A percentile compares a stretch with the other conserved stretches of the same genome.
Evolutionary conservation across 2,888 invertebrate species (phyloP).

Genomic region (Drosophila antonietae): DNA sequence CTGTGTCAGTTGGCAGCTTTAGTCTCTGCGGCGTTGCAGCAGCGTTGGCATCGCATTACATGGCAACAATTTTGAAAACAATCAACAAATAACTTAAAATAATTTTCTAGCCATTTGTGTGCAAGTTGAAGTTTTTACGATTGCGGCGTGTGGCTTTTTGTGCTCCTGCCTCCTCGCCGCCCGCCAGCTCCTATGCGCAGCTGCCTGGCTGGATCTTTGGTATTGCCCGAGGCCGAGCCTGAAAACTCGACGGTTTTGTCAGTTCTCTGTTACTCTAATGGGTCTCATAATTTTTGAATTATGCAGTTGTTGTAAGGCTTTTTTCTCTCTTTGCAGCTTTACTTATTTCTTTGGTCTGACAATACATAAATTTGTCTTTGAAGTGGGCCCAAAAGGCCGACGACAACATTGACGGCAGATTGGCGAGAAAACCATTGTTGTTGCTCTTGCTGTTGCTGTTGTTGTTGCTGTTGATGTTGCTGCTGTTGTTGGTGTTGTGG

Average conservation of each 20-base stretch:
- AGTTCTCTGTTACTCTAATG: slow-evolving; percentile 64
- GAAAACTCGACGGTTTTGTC: slow-evolving; percentile 59
- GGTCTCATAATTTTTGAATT: slow-evolving; percentile 73
- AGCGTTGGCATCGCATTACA: slow-evolving; percentile 66
- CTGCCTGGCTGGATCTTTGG: slow-evolving; percentile 48
- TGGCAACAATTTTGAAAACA: slow-evolving; percentile 73
- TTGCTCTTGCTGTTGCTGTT: slow-evolving; percentile 22
- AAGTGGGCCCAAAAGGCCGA: slow-evolving; percentile 73
- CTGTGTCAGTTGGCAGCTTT: slow-evolving; percentile 1
- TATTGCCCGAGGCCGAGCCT: slow-evolving; percentile 45
- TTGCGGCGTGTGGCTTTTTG: slow-evolving; percentile 63
- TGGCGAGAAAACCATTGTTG: slow-evolving; percentile 58
- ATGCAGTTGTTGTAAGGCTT: slow-evolving; percentile 62
- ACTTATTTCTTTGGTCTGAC: slow-evolving; percentile 60
- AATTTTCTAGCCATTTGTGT: slow-evolving; percentile 72
- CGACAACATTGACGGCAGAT: slow-evolving; percentile 44
- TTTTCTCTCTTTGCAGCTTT: slow-evolving; percentile 26
- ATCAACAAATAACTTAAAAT: slow-evolving; percentile 74
- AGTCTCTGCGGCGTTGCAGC: slow-evolving; percentile 28
- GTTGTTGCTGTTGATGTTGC: slow-evolving; percentile 17
- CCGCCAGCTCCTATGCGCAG: background rate
- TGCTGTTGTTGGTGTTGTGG: slow-evolving; percentile 27
- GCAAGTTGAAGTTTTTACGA: slow-evolving; percentile 69
- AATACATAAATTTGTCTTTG: slow-evolving; percentile 78
- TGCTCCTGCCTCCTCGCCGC: background rate